Evolutionary conservation across 1,140 invertebrate genomes (phyloP), one percentile per base, ranked within the genome.

Genomic region (Harlomillsia oculata): DNA sequence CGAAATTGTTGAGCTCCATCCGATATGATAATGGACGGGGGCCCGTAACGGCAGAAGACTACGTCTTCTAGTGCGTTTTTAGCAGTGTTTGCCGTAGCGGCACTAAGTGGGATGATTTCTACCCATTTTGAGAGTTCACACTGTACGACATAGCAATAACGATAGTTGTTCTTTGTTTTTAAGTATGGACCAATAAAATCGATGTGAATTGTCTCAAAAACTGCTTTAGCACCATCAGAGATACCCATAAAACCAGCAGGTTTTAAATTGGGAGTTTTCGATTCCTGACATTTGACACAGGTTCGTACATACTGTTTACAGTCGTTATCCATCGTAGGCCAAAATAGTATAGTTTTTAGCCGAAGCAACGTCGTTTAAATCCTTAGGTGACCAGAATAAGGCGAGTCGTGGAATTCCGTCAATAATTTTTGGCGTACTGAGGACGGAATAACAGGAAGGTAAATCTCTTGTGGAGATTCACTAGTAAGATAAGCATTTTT

Each of bases 181-280:
- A 41, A 41, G 8, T 60, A 40, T 11, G 61, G 63, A 5, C 63
- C 61, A 5, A 64, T 28, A n/a, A 65, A 40, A 52, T 65, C 63
- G 4, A 60, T 45, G 16, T 26, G 21, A 16, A 64, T 29, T 1
- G n/a, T 30, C 20, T 60, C 29, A 37, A 61, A 66, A 4, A 53
- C 21, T 25, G 23, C n/a, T 3, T 30, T 16, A 13, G 50, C 43
- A 5, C 30, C 13, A 20, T 50, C 26, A 3, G 26, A 13, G 36
- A 23, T 14, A 5, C 32, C 25, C 9, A 57, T 14, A 25, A 56
- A 41, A 8, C 53, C 54, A 18, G 39, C 40, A 39, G 39, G 49
- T 18, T 36, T 54, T 5, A 26, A 30, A 30, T 56, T 53, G 11
- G 16, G 16, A 28, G 11, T 21, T 43, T 57, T 56, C 18, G 41